phyloP scores from a whole-genome alignment of 2,113 vertebrate species.

The Opisthocomus hoazin region DNA sequence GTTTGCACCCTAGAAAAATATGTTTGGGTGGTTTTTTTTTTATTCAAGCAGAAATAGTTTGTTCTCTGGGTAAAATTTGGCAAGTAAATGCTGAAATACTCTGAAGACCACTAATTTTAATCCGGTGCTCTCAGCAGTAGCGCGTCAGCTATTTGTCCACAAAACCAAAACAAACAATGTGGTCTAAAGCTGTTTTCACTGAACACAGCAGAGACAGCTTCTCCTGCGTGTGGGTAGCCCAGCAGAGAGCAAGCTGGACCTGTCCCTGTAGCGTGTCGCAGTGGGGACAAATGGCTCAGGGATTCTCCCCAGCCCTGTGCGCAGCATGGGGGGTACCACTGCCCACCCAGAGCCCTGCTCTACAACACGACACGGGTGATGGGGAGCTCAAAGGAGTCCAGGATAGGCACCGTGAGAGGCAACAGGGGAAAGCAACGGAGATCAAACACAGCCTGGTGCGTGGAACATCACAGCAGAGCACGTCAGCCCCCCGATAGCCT shows the following conservation, averaged over 20 bases:
- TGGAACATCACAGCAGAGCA: neutral
- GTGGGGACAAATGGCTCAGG: neutral
- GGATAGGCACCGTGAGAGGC: neutral
- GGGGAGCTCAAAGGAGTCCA: neutral
- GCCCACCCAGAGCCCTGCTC: neutral
- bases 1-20: neutral
- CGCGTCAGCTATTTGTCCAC: accelerated
- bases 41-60: neutral
- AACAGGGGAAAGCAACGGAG: neutral
- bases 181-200: neutral
- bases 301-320: neutral
- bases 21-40: neutral
- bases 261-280: accelerated
- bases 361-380: neutral
- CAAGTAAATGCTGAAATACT: neutral
- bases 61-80: neutral
- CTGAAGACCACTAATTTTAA: neutral
- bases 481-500: neutral
- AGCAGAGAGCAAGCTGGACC: neutral
- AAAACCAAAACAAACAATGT: neutral
- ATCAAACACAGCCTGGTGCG: neutral
- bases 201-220: neutral
- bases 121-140: accelerated
- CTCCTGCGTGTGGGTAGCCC: neutral
- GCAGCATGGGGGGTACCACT: neutral